These are phyloP conservation scores for Cichladusa arquata DNA, from an alignment of 2,113 vertebrate species.

Conservation along the genomic window DNA sequence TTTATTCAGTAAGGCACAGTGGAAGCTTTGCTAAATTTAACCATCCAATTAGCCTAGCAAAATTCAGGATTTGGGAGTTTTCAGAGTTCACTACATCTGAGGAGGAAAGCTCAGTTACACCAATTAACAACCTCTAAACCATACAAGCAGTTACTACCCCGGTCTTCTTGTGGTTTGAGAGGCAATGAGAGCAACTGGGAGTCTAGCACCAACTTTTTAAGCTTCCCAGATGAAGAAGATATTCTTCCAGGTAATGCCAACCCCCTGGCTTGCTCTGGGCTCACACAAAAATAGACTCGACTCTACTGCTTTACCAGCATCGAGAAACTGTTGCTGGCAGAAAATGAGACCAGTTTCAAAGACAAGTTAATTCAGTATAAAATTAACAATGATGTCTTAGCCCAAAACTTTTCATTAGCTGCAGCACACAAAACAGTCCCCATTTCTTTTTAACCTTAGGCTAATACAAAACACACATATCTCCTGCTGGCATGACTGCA, in stretches of 20 bases:
- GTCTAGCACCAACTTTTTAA: background rate
- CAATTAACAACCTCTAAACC: background rate
- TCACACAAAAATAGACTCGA: background rate
- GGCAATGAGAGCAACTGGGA: background rate
- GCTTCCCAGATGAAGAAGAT: background rate
- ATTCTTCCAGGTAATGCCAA: conserved; percentile 3
- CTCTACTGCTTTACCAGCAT: background rate
- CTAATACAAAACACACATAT: background rate
- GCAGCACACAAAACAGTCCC: background rate
- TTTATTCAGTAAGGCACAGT: background rate
- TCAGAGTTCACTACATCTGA: background rate
- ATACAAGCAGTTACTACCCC: background rate
- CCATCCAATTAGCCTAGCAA: conserved; percentile 43
- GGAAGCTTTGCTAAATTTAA: conserved; percentile 26
- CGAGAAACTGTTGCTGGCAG: conserved; percentile 28
- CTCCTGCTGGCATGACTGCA: background rate
- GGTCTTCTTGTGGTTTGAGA: background rate
- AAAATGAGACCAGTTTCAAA: conserved; percentile 39
- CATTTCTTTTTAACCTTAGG: conserved; percentile 9
- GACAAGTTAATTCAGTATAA: conserved; percentile 31
- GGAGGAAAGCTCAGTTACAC: background rate
- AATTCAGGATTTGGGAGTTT: background rate
- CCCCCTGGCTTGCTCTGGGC: background rate
- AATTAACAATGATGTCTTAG: background rate
- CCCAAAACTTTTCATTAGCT: conserved; percentile 11